These are phyloP conservation scores for Eurytoma californica DNA, from an alignment of 2,888 invertebrate genomes.

Conservation along the genomic window DNA sequence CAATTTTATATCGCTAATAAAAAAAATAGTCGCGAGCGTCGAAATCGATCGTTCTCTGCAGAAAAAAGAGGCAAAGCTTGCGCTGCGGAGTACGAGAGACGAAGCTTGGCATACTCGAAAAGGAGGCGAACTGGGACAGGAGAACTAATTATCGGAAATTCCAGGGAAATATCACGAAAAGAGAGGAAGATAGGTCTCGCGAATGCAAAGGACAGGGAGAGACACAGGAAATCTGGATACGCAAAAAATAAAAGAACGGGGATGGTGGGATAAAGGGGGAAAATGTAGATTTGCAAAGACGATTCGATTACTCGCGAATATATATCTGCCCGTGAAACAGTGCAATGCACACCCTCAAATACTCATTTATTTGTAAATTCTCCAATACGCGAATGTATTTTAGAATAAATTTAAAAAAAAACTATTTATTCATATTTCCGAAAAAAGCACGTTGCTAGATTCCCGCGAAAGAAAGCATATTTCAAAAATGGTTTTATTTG, in stretches of 20 bases:
- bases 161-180: slow-evolving; percentile 35
- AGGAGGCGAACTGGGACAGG: slow-evolving; percentile 42
- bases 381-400: too few relatives aligned
- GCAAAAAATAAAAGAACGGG: slow-evolving; percentile 4
- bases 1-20: slow-evolving; percentile 19
- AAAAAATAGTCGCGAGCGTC: neutral
- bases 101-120: slow-evolving; percentile 33
- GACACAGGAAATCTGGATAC: neutral
- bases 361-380: too few relatives aligned
- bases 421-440: too few relatives aligned
- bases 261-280: neutral
- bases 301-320: neutral
- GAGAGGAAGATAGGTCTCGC: neutral
- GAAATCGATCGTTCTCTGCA: slow-evolving; percentile 32
- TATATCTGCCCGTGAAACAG: neutral
- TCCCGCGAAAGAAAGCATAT: too few relatives aligned
- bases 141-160: slow-evolving; percentile 53
- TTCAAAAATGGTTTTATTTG: too few relatives aligned
- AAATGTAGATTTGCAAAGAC: neutral
- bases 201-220: slow-evolving; percentile 7
- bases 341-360: too few relatives aligned
- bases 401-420: too few relatives aligned
- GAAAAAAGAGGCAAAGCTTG: slow-evolving; percentile 19
- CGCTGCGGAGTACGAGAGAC: neutral
- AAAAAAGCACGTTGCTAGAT: too few relatives aligned